A percentile compares a stretch with the other conserved stretches of the same genome.
Conservation (phyloP, 2,113 vertebrate species). For the Orthonyx spaldingii region DNA sequence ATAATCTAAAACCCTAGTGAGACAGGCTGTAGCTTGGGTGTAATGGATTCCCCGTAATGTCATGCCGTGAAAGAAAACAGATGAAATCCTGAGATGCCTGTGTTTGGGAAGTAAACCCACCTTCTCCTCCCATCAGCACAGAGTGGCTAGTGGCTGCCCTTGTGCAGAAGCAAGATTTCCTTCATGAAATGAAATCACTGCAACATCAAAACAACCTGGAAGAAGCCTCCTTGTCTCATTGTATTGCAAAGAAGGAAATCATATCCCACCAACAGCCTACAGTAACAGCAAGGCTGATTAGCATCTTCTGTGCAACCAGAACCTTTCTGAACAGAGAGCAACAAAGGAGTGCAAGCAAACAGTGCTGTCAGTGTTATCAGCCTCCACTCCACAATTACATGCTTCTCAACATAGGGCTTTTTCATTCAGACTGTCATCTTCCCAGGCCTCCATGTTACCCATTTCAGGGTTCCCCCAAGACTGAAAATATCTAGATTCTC, state of each 20-base stretch:
- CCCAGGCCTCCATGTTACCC: neutral
- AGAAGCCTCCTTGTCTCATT: neutral
- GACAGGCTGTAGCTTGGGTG: neutral
- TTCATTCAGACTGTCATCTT: neutral
- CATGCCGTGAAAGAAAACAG: neutral
- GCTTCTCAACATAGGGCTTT: neutral
- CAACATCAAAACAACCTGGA: neutral
- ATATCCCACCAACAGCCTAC: neutral
- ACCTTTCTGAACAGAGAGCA: neutral
- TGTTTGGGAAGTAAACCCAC: neutral
- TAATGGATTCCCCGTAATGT: neutral
- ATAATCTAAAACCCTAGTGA: neutral
- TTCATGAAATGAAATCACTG: neutral
- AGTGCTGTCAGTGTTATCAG: neutral
- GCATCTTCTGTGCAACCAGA: neutral
- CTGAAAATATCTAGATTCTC: slow-evolving; percentile 9
- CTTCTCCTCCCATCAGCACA: neutral
- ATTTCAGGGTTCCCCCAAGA: neutral
- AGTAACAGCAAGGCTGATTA: neutral
- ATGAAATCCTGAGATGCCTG: neutral
- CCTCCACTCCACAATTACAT: neutral
- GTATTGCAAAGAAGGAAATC: neutral
- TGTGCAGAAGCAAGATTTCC: neutral
- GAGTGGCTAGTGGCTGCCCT: neutral
- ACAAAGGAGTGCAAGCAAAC: neutral